These are phyloP conservation scores for Metopia argyrocephala DNA, from an alignment of 2,888 invertebrate species.

Conservation along the genomic window DNA sequence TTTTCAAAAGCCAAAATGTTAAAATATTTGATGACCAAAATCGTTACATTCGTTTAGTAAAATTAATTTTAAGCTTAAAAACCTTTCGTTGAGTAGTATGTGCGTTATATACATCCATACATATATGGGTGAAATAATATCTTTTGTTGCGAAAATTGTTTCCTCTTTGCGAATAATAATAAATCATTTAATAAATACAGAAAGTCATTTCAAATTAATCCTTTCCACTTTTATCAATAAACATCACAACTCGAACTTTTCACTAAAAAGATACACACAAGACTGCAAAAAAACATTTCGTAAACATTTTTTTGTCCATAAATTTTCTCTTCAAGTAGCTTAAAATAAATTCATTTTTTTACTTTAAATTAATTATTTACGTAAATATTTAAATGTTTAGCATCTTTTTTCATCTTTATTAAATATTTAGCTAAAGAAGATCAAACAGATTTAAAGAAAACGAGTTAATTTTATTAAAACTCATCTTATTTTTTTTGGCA, in stretches of 20 bases:
- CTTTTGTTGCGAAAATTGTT: not conserved
- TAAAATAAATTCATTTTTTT: slow-evolving; percentile 25
- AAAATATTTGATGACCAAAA: no score
- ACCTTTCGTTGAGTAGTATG: no score
- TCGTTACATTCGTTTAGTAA: not conserved
- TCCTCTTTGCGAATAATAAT: not conserved
- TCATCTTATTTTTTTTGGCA: slow-evolving; percentile 31
- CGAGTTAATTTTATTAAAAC: not conserved
- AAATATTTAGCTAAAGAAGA: slow-evolving; percentile 36
- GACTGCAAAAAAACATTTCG: slow-evolving; percentile 9
- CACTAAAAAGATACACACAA: not conserved
- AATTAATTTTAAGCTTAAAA: no score
- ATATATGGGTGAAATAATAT: no score
- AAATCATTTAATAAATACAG: not conserved
- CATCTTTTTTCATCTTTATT: slow-evolving; percentile 14
- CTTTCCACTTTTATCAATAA: not conserved
- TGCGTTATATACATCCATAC: no score
- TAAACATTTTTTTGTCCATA: slow-evolving; percentile 25
- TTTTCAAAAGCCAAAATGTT: no score
- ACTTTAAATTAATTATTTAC: not conserved
- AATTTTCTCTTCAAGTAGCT: slow-evolving; percentile 47
- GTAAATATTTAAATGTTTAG: slow-evolving; percentile 41
- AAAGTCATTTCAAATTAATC: no score
- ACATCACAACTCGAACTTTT: not conserved
- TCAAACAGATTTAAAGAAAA: slow-evolving; percentile 21